Evolutionary conservation across 2,797 vertebrate species (phyloP).

Genomic region (Propithecus perrieri): DNA sequence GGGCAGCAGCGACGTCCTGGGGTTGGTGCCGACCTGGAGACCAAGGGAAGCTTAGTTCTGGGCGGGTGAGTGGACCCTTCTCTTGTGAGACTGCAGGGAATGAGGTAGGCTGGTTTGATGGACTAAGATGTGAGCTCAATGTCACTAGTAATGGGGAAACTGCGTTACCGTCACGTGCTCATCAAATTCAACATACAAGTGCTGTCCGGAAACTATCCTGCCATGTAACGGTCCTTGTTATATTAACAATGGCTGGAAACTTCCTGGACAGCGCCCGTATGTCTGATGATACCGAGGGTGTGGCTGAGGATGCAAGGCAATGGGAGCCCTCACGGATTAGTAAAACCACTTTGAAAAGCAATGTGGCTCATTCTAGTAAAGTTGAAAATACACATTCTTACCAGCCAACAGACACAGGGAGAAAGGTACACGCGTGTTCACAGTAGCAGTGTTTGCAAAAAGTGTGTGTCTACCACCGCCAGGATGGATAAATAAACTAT

Average conservation of each 20-base stretch:
- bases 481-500: not conserved
- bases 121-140: not conserved
- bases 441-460: not conserved
- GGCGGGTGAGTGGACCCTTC: not conserved
- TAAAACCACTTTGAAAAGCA: not conserved
- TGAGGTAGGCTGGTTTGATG: not conserved
- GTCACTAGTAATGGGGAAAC: not conserved
- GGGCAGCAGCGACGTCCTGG: not conserved
- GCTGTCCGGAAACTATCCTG: too few species aligned
- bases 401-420: not conserved
- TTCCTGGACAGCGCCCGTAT: too few species aligned
- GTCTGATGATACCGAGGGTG: not conserved
- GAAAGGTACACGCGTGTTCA: not conserved
- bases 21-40: not conserved
- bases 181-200: not conserved
- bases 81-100: not conserved
- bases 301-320: not conserved
- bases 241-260: too few species aligned
- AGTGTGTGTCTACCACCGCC: not conserved
- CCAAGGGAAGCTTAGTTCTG: not conserved
- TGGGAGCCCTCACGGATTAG: fast-evolving
- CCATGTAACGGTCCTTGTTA: too few species aligned
- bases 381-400: not conserved
- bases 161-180: not conserved
- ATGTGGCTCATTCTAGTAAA: not conserved